A percentile compares a stretch with the other conserved stretches of the same genome.
Conservation (phyloP, 2,113 vertebrate species). For the Ramphastos sulfuratus region DNA sequence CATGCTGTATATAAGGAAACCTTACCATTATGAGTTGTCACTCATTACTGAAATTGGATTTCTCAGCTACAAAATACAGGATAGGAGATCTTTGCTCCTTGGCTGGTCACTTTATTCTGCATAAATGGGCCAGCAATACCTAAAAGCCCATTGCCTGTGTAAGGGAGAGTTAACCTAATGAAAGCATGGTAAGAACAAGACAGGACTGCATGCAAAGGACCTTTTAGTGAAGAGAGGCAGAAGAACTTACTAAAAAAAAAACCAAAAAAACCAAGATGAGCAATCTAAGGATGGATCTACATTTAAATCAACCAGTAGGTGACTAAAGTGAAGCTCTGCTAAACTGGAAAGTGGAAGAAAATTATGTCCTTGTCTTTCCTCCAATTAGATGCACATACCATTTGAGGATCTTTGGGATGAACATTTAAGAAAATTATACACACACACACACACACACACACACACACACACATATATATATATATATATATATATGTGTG, state of each 20-base stretch:
- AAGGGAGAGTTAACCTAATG: neutral
- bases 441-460: too few species aligned
- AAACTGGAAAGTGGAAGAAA: neutral
- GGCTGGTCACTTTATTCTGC: neutral
- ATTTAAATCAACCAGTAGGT: neutral
- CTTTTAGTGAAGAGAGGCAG: neutral
- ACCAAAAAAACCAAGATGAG: neutral
- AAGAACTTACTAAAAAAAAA: neutral
- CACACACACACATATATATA: too few species aligned
- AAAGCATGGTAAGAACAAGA: fast-evolving
- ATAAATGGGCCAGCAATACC: neutral
- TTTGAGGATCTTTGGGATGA: neutral
- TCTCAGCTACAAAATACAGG: neutral
- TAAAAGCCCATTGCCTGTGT: neutral
- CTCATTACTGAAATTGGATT: neutral
- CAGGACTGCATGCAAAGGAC: neutral
- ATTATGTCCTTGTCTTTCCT: fast-evolving
- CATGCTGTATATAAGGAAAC: neutral
- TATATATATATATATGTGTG: too few species aligned
- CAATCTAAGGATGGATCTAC: neutral
- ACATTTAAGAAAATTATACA: neutral
- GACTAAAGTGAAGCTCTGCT: neutral
- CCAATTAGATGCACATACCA: neutral
- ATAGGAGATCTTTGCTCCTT: neutral
- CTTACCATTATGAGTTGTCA: neutral